Evolutionary conservation across 2,113 vertebrate species (phyloP), one percentile per base, ranked within the genome.

Genomic region (Sialia sialis): DNA sequence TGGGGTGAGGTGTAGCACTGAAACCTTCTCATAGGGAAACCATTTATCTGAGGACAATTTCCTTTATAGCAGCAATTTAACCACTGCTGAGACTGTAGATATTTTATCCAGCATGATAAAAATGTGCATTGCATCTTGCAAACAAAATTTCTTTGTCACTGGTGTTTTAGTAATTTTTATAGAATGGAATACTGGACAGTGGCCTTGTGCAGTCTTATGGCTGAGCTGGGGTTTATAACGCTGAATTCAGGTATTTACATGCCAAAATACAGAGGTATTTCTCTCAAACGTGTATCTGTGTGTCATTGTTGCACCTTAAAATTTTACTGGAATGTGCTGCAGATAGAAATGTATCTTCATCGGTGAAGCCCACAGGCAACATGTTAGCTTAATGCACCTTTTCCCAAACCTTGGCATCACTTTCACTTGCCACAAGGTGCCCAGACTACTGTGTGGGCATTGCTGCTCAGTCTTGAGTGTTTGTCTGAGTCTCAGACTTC

Each of bases 21-120:
- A 97, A 97, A 95, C 96, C 96, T 97, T 97, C 97, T 98, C 96
- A 97, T 96, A 97, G 97, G 96, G 97, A 98, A 98, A 94, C 97
- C 97, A 97, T 98, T 98, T 98, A 97, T 98, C 97, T 97, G 75
- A 46, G 96, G 96, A 97, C 97, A 97, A 95, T 98, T 98, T 98
- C 97, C 97, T 98, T 98, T 98, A 97, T 97, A 97, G 97, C 97
- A 97, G 97, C 97, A 97, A 97, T 98, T 98, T 98, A 97, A 96
- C 97, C 95, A 96, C 96, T 97, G 95, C 95, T 78, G 88, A 97
- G 96, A 89, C 95, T 95, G 87, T 94, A 97, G 97, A 94, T 98
- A 94, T 97, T 98, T 98, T 98, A 97, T 97, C 91, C 93, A 68
- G 79, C 84, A 91, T 94, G 96, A 96, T 97, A 97, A 97, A 97